These are phyloP conservation scores for Peromyscus polionotus DNA, from an alignment of 2,113 vertebrate species.

Conservation along the genomic window DNA sequence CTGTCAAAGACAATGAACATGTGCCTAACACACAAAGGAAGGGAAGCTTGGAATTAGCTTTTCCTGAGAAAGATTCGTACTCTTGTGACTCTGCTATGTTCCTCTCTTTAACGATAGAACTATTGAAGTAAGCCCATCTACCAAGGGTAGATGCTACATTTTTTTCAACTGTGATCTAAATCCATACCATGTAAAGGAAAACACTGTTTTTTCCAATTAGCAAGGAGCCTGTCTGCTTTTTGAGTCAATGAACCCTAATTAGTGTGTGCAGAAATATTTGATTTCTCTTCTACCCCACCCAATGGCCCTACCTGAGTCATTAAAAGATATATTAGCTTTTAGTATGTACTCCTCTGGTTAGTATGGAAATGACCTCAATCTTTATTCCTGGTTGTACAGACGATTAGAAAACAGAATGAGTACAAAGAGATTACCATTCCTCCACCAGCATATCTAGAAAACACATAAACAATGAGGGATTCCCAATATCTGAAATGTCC, in stretches of 20 bases:
- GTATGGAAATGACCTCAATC: not conserved
- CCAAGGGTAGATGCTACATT: constrained; percentile 49
- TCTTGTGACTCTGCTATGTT: not conserved
- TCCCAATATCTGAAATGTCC: not conserved
- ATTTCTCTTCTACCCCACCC: constrained; percentile 56
- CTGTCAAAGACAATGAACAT: not conserved
- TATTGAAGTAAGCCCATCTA: constrained; percentile 59
- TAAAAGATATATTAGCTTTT: constrained; percentile 76
- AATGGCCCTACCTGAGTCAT: constrained; percentile 55
- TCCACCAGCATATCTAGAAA: not conserved
- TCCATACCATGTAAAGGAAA: constrained; percentile 46
- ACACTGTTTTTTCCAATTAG: constrained; percentile 54
- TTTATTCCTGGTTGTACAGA: not conserved
- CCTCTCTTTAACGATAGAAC: constrained; percentile 36
- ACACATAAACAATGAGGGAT: constrained; percentile 18
- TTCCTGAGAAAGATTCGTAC: constrained; percentile 2
- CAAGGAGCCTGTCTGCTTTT: constrained; percentile 41
- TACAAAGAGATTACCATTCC: not conserved
- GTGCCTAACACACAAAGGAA: not conserved
- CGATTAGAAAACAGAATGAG: not conserved
- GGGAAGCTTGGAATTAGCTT: not conserved
- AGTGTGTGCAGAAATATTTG: constrained; percentile 52
- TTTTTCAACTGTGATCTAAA: constrained; percentile 49
- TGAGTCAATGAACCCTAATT: constrained; percentile 67
- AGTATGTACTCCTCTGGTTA: not conserved